Percentiles rank a stretch among this genome's conserved stretches.
Evolutionary conservation across 35 echinoderm and acorn worm genomes (phyloP).

Genomic region (Lytechinus variegatus): DNA sequence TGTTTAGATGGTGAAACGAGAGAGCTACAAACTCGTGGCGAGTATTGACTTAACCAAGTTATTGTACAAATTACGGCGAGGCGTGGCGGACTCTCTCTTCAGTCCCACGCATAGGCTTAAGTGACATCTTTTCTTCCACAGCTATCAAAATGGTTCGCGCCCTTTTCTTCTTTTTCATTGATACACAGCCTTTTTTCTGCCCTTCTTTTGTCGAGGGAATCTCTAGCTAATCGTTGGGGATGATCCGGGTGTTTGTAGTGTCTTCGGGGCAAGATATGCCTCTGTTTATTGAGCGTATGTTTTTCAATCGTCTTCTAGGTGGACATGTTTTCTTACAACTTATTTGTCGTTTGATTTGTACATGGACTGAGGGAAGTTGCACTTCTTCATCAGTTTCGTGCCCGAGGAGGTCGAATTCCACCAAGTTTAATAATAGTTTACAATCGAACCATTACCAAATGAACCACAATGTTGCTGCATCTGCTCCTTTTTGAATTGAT

Average conservation of each 20-base stretch:
- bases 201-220: conserved; percentile 30
- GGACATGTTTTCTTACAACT: conserved; percentile 40
- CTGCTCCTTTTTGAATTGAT: background rate
- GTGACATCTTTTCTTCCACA: background rate
- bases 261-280: conserved; percentile 41
- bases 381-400: background rate
- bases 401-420: background rate
- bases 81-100: background rate
- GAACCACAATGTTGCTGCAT: background rate
- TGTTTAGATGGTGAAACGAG: conserved; percentile 54
- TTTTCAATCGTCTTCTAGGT: conserved; percentile 4
- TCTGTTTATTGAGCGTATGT: conserved; percentile 42
- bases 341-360: conserved; percentile 14
- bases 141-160: conserved; percentile 17
- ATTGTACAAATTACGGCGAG: conserved; percentile 35
- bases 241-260: conserved; percentile 26
- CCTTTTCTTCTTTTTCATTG: conserved; percentile 15
- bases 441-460: background rate
- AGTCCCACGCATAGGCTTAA: conserved; percentile 40
- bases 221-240: conserved; percentile 9
- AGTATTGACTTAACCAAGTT: conserved; percentile 54
- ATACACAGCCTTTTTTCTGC: background rate
- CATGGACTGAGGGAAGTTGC: conserved; percentile 30
- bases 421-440: background rate
- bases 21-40: conserved; percentile 30